phyloP scores from a whole-genome alignment of 2,888 invertebrate species.

The Diplazon laetatorius region DNA sequence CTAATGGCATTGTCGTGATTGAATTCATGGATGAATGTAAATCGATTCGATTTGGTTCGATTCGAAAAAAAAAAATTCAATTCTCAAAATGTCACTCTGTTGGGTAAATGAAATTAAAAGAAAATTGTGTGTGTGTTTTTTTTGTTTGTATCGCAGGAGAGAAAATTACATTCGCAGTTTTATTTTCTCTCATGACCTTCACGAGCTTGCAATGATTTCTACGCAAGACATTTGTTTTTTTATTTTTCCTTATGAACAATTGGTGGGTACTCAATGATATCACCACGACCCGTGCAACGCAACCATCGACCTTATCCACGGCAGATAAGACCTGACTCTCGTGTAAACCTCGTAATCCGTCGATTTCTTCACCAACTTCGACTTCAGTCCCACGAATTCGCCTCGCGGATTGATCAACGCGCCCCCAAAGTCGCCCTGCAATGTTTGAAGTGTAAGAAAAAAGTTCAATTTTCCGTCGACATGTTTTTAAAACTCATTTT shows the following conservation, averaged over 20 bases:
- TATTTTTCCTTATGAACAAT: not conserved
- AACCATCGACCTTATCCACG: conserved; percentile 60
- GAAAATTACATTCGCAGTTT: conserved; percentile 16
- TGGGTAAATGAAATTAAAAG: too few species aligned
- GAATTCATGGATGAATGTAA: too few species aligned
- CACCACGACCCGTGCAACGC: conserved; percentile 51
- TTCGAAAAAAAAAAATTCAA: too few species aligned
- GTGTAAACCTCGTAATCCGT: conserved; percentile 57
- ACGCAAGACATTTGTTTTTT: not conserved
- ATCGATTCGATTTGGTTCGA: too few species aligned
- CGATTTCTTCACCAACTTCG: conserved; percentile 51
- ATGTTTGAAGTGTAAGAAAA: not conserved
- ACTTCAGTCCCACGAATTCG: conserved; percentile 57
- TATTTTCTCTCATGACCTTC: too few species aligned
- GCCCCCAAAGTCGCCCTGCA: conserved; percentile 63
- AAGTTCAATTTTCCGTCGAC: too few species aligned
- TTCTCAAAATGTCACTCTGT: too few species aligned
- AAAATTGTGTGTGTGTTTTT: too few species aligned
- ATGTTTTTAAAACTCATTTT: too few species aligned
- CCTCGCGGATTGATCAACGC: conserved; percentile 44
- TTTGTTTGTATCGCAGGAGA: too few species aligned
- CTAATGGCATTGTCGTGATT: too few species aligned
- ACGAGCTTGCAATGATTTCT: too few species aligned
- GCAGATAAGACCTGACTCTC: conserved; percentile 44
- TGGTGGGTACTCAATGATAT: not conserved